Conservation (phyloP, 2,797 vertebrate species). For the Hydrophis major region DNA sequence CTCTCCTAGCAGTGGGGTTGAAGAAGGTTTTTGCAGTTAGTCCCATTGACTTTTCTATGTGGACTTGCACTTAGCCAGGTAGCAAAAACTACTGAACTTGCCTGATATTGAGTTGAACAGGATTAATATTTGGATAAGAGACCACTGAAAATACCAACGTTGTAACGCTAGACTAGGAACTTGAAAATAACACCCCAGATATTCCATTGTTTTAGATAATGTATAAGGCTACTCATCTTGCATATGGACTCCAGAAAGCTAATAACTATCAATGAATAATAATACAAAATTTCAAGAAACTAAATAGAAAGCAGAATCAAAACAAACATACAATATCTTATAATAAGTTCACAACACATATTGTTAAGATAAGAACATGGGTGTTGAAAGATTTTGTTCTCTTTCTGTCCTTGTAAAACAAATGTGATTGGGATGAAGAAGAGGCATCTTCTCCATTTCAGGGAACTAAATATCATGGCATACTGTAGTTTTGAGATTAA, state of each 20-base stretch:
- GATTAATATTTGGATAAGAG: neutral
- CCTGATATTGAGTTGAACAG: neutral
- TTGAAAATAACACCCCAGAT: neutral
- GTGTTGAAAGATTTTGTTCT: neutral
- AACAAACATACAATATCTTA: neutral
- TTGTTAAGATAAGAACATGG: neutral
- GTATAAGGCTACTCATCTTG: neutral
- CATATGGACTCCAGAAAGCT: neutral
- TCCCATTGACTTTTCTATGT: neutral
- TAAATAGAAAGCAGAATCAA: neutral
- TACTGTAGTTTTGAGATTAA: neutral
- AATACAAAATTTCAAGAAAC: neutral
- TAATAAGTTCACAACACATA: neutral
- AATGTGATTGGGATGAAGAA: neutral
- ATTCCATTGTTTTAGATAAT: neutral
- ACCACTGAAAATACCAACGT: neutral
- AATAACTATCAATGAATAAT: neutral
- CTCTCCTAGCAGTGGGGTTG: neutral
- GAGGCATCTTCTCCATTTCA: neutral
- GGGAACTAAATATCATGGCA: neutral
- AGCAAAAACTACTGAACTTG: neutral
- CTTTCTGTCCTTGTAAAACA: neutral
- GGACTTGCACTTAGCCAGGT: neutral
- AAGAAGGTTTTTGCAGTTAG: neutral
- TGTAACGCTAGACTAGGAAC: neutral